Percentiles rank a stretch among this genome's conserved stretches.
These are phyloP conservation scores for Arbacia lixula DNA, from an alignment of 53 echinoderm and acorn worm species.

Conservation along the genomic window DNA sequence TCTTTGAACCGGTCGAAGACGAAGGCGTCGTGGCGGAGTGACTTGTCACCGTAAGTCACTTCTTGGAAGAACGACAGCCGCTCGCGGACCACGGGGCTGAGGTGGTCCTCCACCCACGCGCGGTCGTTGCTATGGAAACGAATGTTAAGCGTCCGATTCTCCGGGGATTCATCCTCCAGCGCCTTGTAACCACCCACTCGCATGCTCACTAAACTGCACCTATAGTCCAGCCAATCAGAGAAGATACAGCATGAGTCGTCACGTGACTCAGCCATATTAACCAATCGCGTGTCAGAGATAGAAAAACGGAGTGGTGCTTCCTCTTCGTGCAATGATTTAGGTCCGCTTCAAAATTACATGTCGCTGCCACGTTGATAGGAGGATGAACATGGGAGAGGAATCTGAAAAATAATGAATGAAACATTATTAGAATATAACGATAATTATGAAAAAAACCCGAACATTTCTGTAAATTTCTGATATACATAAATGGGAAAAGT, in stretches of 20 bases:
- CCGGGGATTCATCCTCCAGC: constrained; percentile 7
- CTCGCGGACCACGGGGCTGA: constrained; percentile 10
- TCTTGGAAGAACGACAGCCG: constrained; percentile 4
- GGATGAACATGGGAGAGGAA: too few relatives aligned
- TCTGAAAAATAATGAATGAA: too few relatives aligned
- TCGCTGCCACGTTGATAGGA: too few relatives aligned
- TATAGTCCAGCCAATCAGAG: constrained; percentile 34
- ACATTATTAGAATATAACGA: too few relatives aligned
- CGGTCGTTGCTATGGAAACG: constrained; percentile 20
- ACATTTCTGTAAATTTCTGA: too few relatives aligned
- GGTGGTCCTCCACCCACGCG: constrained; percentile 26
- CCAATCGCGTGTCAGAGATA: background rate
- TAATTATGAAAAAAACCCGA: too few relatives aligned
- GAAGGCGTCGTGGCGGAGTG: constrained; percentile 30
- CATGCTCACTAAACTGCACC: constrained; percentile 20
- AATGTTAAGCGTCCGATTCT: constrained; percentile 33
- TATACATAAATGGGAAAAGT: too few relatives aligned
- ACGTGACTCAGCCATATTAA: background rate
- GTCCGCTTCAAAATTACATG: too few relatives aligned
- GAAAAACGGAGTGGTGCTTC: too few relatives aligned
- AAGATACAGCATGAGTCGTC: background rate
- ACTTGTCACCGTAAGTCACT: constrained; percentile 22
- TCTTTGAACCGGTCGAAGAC: constrained; percentile 47
- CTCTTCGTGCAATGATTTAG: too few relatives aligned
- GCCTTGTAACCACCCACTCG: constrained; percentile 30